phyloP scores from a whole-genome alignment of 2,888 invertebrate species.

The Cheilosia scutellata region DNA sequence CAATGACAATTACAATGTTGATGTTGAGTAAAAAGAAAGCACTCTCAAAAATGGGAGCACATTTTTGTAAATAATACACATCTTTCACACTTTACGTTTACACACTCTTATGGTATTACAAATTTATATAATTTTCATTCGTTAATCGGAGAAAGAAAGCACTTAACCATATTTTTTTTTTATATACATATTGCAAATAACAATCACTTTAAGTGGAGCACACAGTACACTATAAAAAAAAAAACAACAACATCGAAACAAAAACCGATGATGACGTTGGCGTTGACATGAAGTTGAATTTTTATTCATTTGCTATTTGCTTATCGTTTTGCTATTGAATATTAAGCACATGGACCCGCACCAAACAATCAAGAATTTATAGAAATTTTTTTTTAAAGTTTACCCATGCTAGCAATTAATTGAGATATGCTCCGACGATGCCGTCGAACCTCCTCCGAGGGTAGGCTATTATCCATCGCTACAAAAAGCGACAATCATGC shows the following conservation, averaged over 20 bases:
- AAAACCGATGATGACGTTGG: slow-evolving; percentile 58
- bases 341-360: slow-evolving; percentile 3
- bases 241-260: not conserved
- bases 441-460: slow-evolving; percentile 79
- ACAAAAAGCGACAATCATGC: slow-evolving; percentile 9
- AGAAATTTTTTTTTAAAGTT: slow-evolving; percentile 54
- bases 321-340: slow-evolving; percentile 24
- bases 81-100: slow-evolving; percentile 4
- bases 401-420: slow-evolving; percentile 83
- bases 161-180: slow-evolving; percentile 3
- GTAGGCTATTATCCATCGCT: slow-evolving; percentile 71
- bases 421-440: slow-evolving; percentile 84
- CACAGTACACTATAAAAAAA: slow-evolving; percentile 23
- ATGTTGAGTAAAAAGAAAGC: slow-evolving; percentile 12
- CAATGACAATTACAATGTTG: slow-evolving; percentile 7
- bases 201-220: slow-evolving; percentile 32
- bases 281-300: slow-evolving; percentile 19
- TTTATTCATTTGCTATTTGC: not conserved
- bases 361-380: not conserved
- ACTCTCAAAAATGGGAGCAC: slow-evolving; percentile 7
- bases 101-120: slow-evolving; percentile 1
- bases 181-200: slow-evolving; percentile 6
- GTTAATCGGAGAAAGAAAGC: slow-evolving; percentile 11
- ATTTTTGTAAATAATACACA: slow-evolving; percentile 2
- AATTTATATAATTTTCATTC: slow-evolving; percentile 13